A percentile compares a stretch with the other conserved stretches of the same genome.
phyloP scores from a whole-genome alignment of 2,797 vertebrate species.

The Morus bassanus region DNA sequence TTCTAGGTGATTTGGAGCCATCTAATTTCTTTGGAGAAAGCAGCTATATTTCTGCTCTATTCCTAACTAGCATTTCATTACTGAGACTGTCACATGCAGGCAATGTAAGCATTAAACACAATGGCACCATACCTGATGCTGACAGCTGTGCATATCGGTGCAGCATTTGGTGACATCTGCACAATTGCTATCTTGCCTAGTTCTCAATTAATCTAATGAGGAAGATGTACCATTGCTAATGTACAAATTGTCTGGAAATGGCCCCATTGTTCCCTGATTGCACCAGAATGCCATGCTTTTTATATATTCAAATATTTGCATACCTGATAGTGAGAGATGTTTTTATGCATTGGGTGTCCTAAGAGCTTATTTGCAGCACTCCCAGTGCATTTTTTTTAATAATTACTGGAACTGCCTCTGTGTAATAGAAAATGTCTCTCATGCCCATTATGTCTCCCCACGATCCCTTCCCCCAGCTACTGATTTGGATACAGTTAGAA shows the following conservation, averaged over 20 bases:
- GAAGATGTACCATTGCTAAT: conserved; percentile 6
- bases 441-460: neutral
- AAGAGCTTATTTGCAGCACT: neutral
- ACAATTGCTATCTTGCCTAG: neutral
- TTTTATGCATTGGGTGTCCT: neutral
- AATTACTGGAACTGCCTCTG: neutral
- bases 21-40: neutral
- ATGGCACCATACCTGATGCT: neutral
- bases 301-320: conserved; percentile 6
- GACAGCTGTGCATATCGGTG: conserved; percentile 1
- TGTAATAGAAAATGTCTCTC: neutral
- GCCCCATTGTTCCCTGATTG: neutral
- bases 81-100: neutral
- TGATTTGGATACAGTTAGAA: neutral
- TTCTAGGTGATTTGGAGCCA: conserved; percentile 2
- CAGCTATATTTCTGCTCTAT: neutral
- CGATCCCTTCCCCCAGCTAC: neutral
- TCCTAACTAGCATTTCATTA: neutral
- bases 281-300: neutral
- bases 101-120: neutral
- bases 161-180: conserved; percentile 7
- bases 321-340: neutral
- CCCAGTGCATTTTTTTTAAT: accelerated
- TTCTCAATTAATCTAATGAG: conserved; percentile 28
- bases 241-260: neutral